A percentile compares a stretch with the other conserved stretches of the same genome.
Evolutionary conservation across 2,888 invertebrate species (phyloP).

Genomic region (Osmoderma eremita): DNA sequence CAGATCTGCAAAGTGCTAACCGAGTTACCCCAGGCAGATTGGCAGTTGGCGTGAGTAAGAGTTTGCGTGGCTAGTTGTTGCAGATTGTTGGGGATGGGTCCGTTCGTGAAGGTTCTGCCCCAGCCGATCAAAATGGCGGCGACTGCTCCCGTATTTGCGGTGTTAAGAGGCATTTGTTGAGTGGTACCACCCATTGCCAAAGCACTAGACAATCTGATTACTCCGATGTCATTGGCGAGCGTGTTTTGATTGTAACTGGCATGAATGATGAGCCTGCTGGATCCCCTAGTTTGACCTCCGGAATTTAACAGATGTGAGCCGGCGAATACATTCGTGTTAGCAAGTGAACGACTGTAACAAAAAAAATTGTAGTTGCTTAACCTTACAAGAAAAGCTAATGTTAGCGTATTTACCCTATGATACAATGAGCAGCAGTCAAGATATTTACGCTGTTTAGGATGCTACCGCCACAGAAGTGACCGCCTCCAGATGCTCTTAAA

Average conservation of each 20-base stretch:
- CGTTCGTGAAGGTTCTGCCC: slow-evolving; percentile 68
- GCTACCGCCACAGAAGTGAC: slow-evolving; percentile 72
- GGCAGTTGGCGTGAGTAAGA: slow-evolving; percentile 66
- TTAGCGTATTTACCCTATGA: slow-evolving; percentile 43
- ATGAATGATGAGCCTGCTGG: slow-evolving; percentile 50
- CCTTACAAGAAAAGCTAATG: background rate
- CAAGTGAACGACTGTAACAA: slow-evolving; percentile 47
- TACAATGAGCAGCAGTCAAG: slow-evolving; percentile 51
- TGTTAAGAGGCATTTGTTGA: slow-evolving; percentile 50
- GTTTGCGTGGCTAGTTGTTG: slow-evolving; percentile 67
- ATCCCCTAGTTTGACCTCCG: slow-evolving; percentile 54
- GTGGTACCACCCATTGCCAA: slow-evolving; percentile 36
- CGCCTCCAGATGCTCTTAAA: slow-evolving; percentile 63
- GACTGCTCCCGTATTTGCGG: slow-evolving; percentile 57
- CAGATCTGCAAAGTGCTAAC: slow-evolving; percentile 66
- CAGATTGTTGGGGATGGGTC: slow-evolving; percentile 66
- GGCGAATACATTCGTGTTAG: slow-evolving; percentile 52
- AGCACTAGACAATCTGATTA: slow-evolving; percentile 37
- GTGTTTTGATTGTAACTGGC: slow-evolving; percentile 40
- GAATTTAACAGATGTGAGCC: slow-evolving; percentile 55
- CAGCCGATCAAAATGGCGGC: slow-evolving; percentile 63
- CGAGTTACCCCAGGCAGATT: slow-evolving; percentile 57
- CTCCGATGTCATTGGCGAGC: slow-evolving; percentile 44
- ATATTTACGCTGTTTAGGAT: slow-evolving; percentile 65
- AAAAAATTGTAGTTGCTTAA: background rate